Evolutionary conservation across 1,140 invertebrate species (phyloP), one percentile per base, ranked within the genome.

Genomic region (Monochamus saltuarius): DNA sequence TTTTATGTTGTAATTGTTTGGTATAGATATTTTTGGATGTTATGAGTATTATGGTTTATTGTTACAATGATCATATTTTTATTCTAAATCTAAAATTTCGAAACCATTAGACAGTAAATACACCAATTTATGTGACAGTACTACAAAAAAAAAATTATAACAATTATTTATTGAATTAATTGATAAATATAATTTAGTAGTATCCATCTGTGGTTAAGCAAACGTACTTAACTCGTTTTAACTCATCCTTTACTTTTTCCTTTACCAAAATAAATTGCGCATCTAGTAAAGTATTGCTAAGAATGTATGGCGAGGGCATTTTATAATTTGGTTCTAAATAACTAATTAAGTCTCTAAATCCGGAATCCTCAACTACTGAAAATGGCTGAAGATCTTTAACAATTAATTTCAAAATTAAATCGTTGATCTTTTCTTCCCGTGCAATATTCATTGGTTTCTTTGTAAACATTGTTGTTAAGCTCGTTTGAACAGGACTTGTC

Each of bases 321-420:
- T 67, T 68, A 38, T 66, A 70, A 6, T 56, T 50, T 60, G 67
- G 62, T 35, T 60, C 60, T 65, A 69, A 65, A 38, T 62, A 61
- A 65, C 52, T 61, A 47, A 56, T 51, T n/a, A 71, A 56, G 9
- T 67, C 56, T 71, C 67, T 62, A 67, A 42, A 11, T 56, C 29
- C 8, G 66, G 63, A 67, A n/a, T n/a, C n/a, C n/a, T n/a, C n/a
- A n/a, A n/a, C n/a, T n/a, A n/a, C n/a, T n/a, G n/a, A n/a, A n/a
- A 71, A 67, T 49, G 65, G 69, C 47, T 69, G 62, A 55, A 71
- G 34, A 52, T 68, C 68, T 70, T 70, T n/a, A n/a, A 65, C 45
- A 55, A 61, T 63, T 59, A 67, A 65, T 17, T 69, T 69, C 52
- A 69, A 62, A 59, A 69, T 64, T 60, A 62, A 69, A 67, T 64